A percentile compares a stretch with the other conserved stretches of the same genome.
Conservation (phyloP, 37 sponge, comb jelly and placozoan species). For the Eunapius fragilis region DNA sequence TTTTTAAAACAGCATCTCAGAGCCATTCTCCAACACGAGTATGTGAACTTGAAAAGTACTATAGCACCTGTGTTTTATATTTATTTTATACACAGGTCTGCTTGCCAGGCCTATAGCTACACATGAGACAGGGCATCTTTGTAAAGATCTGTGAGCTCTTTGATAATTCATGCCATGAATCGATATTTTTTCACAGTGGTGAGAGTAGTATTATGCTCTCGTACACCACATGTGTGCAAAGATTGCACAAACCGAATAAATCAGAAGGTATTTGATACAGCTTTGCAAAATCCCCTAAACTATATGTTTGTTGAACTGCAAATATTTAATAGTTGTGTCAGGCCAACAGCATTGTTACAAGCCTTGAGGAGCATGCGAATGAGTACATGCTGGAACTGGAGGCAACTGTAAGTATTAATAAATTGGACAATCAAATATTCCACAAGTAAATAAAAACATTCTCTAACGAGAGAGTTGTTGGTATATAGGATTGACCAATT, state of each 20-base stretch:
- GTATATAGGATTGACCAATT: too few relatives aligned
- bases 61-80: not conserved
- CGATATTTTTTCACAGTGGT: not conserved
- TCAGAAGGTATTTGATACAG: not conserved
- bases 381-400: too few relatives aligned
- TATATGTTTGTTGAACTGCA: too few relatives aligned
- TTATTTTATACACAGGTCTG: slow-evolving; percentile 1
- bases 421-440: too few relatives aligned
- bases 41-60: not conserved
- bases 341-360: too few relatives aligned
- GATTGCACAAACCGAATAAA: not conserved
- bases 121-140: slow-evolving; percentile 10
- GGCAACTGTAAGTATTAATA: too few relatives aligned
- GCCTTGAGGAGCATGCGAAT: too few relatives aligned
- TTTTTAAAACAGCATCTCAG: not conserved
- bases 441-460: too few relatives aligned
- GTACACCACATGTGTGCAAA: not conserved
- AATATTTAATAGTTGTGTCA: too few relatives aligned
- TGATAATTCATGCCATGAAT: not conserved
- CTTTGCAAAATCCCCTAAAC: too few relatives aligned
- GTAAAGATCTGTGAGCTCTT: not conserved
- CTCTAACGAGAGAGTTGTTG: too few relatives aligned
- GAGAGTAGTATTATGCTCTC: not conserved
- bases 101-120: slow-evolving; percentile 7
- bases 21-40: not conserved